Evolutionary conservation across 2,113 vertebrate genomes (phyloP).

Genomic region (Heterochromis multidens): DNA sequence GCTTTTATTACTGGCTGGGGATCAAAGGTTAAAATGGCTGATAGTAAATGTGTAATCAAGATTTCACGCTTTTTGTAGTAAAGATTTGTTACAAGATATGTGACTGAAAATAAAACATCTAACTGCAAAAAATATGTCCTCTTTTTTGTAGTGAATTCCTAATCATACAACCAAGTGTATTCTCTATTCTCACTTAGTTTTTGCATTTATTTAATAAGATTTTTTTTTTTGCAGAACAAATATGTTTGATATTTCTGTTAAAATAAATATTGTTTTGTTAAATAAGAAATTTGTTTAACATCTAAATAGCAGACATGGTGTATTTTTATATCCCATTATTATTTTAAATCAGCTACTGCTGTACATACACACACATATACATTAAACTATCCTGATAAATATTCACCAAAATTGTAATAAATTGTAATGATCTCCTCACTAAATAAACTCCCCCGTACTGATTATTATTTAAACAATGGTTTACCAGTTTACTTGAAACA

Average conservation of each 20-base stretch:
- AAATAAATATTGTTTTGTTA: not conserved
- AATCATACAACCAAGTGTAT: no score
- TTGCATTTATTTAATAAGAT: no score
- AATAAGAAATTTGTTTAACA: not conserved
- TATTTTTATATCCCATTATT: not conserved
- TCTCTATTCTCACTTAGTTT: no score
- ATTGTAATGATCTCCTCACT: not conserved
- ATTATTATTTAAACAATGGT: not conserved
- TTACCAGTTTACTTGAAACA: not conserved
- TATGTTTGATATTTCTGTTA: not conserved
- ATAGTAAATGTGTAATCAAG: slow-evolving; percentile 35
- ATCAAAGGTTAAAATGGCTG: slow-evolving; percentile 44
- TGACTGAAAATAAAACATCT: not conserved
- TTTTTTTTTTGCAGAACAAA: not conserved
- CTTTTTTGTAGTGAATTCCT: not conserved
- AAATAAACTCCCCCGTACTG: not conserved
- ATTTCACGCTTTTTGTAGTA: slow-evolving; percentile 24
- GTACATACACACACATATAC: not conserved
- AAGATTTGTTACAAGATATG: slow-evolving; percentile 1
- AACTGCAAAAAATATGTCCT: not conserved
- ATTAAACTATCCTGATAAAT: no score
- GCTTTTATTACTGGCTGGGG: not conserved
- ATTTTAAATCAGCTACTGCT: not conserved
- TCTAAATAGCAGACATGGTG: not conserved
- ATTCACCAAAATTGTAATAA: not conserved